Evolutionary conservation across 1,140 invertebrate genomes (phyloP), one percentile per base, ranked within the genome.

Genomic region (Drosophila equinoxialis): DNA sequence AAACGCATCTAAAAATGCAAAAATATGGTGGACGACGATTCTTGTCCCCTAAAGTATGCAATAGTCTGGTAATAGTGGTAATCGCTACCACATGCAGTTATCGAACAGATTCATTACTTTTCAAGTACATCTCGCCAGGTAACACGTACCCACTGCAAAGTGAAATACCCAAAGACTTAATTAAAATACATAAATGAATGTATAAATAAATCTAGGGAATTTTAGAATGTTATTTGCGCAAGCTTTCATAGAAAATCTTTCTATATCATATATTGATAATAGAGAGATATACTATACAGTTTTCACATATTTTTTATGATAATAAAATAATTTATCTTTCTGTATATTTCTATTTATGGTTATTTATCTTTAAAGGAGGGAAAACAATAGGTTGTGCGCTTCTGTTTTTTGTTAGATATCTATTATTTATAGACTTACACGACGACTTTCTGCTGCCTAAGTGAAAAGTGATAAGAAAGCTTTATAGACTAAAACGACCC

Each of bases 351-450:
- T 51, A 23, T 51, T 51, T 51, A 17, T 51, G 17, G 7, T 8
- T 20, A 51, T 51, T 51, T 51, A 51, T 51, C 45, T 51, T 17
- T 51, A 1, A 51, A 51, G 17, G 23, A 23, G 10, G 10, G 8
- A 6, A 48, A 30, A 30, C 30, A 30, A 17, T 20, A 48, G 17
- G 4, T 8, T 8, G 1, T 11, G 45, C 6, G 14, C 14, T 51
- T 51, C 3, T 51, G 2, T 51, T 20, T 20, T 51, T 23, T 20
- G 2, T 51, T 51, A 23, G 35, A 10, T 30, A 61, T 72, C 67
- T 30, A 61, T 72, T 72, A 61, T 74, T 74, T 74, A 61, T 70
- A 66, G 63, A 65, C 51, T 33, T 30, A 30, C 37, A 13, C 26
- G 26, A 51, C 62, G 30, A 30, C 30, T 30, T 30, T 30, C 61